Evolutionary conservation across 2,888 invertebrate genomes (phyloP).

Genomic region (Pteria penguin): DNA sequence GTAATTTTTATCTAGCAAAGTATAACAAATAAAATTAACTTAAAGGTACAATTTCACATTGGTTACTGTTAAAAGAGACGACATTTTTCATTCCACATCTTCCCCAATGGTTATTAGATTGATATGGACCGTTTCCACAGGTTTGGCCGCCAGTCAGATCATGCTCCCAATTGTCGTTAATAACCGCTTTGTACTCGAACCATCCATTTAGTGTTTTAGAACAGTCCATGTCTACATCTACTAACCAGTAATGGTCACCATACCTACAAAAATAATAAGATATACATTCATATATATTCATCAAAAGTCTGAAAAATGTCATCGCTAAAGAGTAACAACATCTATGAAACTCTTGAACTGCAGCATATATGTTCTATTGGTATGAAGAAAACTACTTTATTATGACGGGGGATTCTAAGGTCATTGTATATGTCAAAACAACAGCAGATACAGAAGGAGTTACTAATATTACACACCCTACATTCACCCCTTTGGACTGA

Average conservation of each 20-base stretch:
- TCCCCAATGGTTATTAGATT: slow-evolving; percentile 78
- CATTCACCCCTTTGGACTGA: too few relatives aligned
- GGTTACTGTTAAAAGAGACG: slow-evolving; percentile 70
- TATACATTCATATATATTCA: not conserved
- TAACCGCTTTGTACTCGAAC: slow-evolving; percentile 80
- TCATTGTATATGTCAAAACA: not conserved
- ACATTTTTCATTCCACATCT: slow-evolving; percentile 80
- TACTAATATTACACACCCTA: too few relatives aligned
- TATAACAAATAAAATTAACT: too few relatives aligned
- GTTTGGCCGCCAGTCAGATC: slow-evolving; percentile 48
- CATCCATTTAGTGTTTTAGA: slow-evolving; percentile 78
- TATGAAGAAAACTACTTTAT: too few relatives aligned
- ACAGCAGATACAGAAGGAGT: not conserved
- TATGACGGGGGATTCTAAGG: not conserved
- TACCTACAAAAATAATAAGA: slow-evolving; percentile 62
- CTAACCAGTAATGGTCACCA: slow-evolving; percentile 80
- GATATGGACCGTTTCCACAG: slow-evolving; percentile 56
- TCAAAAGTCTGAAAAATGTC: too few relatives aligned
- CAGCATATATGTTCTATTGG: too few relatives aligned
- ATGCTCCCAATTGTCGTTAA: slow-evolving; percentile 77
- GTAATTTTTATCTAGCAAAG: too few relatives aligned
- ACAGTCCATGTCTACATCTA: slow-evolving; percentile 80
- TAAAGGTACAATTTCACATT: slow-evolving; percentile 70
- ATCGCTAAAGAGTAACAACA: too few relatives aligned
- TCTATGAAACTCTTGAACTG: too few relatives aligned